Base-by-base conservation (phyloP, 2,113 vertebrate genomes). In the Muntiacus reevesi region DNA sequence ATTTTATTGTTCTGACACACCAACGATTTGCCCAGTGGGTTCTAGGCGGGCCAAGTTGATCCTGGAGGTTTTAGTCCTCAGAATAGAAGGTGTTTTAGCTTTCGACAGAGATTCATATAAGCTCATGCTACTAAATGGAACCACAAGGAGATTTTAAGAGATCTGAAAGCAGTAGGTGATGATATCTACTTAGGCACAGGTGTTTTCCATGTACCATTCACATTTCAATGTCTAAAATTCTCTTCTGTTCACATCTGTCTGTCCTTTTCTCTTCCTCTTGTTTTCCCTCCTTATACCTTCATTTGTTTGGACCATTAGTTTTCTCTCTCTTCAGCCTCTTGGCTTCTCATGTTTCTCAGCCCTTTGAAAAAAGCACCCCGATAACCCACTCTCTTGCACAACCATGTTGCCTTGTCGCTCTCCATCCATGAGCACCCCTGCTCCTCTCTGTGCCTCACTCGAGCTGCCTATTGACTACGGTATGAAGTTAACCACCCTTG, bases 341-440 rank as follows among this genome's bases (percentile, higher is more conserved):
- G 21, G 21, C 3, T 71, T 47, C 57, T 74, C 59, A 5, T 28
- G 4, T 13, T 76, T 62, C 19, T 40, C 7, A 30, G 28, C 7
- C n/a, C 50, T 78, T 90, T 33, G 30, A 40, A 36, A 36, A 43
- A 47, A 43, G 14, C 14, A 21, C 14, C 25, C 6, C 2, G 3
- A 3, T 28, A 28, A 16, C 21, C 1, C 16, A 1, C 43, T 60
- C 2, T 45, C 40, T 40, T 21, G 27, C 4, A 1, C 21, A 13
- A 2, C 13, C 7, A 15, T 2, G 13, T 1, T n/a, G 25, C 21
- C 40, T 59, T 78, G 25, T 28, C 0, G 0, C 8, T 10, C 14
- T 10, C 12, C 47, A 15, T 25, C 33, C 5, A 0, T 9, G 8
- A 78, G 28, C 21, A 6, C 10, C 2, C 43, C 2, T 67, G 7